Evolutionary conservation across 2,888 invertebrate genomes (phyloP), one percentile per base, ranked within the genome.

Genomic region (Nomada hirtipes): DNA sequence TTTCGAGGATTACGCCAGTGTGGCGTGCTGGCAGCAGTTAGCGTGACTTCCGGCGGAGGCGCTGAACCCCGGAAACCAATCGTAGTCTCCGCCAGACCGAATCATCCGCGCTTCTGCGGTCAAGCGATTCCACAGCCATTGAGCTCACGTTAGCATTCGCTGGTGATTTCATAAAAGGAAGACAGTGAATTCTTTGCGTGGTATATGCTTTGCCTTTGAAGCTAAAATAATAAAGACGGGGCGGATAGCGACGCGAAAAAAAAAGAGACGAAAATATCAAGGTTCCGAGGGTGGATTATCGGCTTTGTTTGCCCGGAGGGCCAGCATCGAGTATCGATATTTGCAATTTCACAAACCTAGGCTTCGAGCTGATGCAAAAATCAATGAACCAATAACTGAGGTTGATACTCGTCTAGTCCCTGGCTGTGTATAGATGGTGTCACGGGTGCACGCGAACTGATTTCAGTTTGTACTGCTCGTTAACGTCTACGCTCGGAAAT

Each of bases 1-100:
- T 50, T 63, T 68, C 61, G 44, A 53, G 55, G 71, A 53, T 82
- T 84, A 86, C 53, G 80, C 55, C 72, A 61, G 84, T 74, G 71
- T 89, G 84, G 90, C 90, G 90, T 89, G 90, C 87, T 65, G 76
- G 83, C 79, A 74, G 73, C 83, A 75, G 90, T 87, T 89, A 88
- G 87, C 90, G 89, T 89, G 90, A 90, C 90, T 90, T 90, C 90
- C 90, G 90, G 85, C 79, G 80, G 78, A 90, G 90, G 90, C 88
- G 89, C 87, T 85, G 84, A 87, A 78, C 88, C 83, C 90, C 90
- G 90, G 90, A 90, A 90, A 90, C 89, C 90, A 88, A 90, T 90
- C 88, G 88, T 89, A 86, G 85, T 87, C 88, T 84, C 89, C 79
- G 87, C 83, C 86, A 87, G 85, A 85, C 87, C 87, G 88, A 90